Conservation (phyloP, 2,113 vertebrate genomes). For the Esox niger region DNA sequence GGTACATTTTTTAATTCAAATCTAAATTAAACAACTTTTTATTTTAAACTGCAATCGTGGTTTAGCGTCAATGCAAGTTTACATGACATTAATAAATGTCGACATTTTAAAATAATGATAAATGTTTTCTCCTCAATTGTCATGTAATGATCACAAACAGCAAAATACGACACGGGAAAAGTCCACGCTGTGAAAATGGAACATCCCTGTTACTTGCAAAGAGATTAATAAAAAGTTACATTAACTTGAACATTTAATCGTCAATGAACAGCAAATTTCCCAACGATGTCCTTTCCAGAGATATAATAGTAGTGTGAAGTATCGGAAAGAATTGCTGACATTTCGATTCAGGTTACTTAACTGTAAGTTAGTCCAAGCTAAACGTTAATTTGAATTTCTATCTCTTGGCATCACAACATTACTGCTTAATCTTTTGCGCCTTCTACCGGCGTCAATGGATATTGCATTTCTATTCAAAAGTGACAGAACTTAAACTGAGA, state of each 20-base stretch:
- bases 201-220: too few species aligned
- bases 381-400: conserved; percentile 36
- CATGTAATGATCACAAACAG: too few species aligned
- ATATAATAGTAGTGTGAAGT: background rate
- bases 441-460: conserved; percentile 82
- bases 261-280: background rate
- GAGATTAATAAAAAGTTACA: background rate
- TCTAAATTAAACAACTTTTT: too few species aligned
- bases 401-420: conserved; percentile 39
- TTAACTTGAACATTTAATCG: background rate
- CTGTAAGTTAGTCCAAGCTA: background rate
- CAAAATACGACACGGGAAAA: too few species aligned
- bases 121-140: too few species aligned
- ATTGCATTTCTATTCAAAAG: conserved; percentile 19
- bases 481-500: background rate
- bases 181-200: too few species aligned
- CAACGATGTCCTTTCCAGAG: background rate
- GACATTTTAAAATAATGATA: too few species aligned
- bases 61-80: too few species aligned
- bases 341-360: background rate
- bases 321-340: background rate
- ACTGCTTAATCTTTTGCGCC: conserved; percentile 88
- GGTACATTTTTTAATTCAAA: too few species aligned
- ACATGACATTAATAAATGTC: too few species aligned
- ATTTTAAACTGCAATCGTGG: too few species aligned